Evolutionary conservation across 2,797 vertebrate species (phyloP).

Genomic region (Okamejei kenojei): DNA sequence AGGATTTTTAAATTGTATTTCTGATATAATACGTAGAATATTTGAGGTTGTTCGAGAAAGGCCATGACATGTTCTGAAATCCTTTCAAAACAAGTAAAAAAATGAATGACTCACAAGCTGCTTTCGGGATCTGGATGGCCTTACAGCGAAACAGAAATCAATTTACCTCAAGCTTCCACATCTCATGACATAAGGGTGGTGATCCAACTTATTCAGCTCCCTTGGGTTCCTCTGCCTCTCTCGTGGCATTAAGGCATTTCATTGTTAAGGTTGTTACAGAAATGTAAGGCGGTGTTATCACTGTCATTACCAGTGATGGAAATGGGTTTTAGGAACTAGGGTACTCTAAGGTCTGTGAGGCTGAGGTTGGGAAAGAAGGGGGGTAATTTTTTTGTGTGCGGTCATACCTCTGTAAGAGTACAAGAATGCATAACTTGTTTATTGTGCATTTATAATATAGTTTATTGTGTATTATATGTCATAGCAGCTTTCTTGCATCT

Average conservation of each 20-base stretch:
- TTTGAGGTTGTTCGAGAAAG: background rate
- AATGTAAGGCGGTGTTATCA: background rate
- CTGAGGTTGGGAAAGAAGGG: too few relatives aligned
- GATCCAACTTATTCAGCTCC: background rate
- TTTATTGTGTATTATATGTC: too few relatives aligned
- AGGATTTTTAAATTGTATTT: background rate
- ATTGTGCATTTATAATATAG: too few relatives aligned
- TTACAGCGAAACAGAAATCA: background rate
- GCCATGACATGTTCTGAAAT: background rate
- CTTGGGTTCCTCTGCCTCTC: background rate
- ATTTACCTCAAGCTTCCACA: background rate
- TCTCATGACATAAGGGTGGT: background rate
- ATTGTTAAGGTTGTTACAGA: background rate
- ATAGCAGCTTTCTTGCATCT: too few relatives aligned
- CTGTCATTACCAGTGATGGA: background rate
- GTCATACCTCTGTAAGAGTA: too few relatives aligned
- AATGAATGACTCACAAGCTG: background rate
- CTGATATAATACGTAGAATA: too few relatives aligned
- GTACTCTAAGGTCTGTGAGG: too few relatives aligned
- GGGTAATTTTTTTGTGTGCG: too few relatives aligned
- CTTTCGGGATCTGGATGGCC: background rate
- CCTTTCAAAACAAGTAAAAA: conserved; percentile 1
- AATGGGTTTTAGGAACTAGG: too few relatives aligned
- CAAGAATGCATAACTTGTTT: too few relatives aligned
- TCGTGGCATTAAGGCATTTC: background rate